Base-by-base conservation (phyloP, 2,113 vertebrate genomes). In the Osmerus eperlanus region DNA sequence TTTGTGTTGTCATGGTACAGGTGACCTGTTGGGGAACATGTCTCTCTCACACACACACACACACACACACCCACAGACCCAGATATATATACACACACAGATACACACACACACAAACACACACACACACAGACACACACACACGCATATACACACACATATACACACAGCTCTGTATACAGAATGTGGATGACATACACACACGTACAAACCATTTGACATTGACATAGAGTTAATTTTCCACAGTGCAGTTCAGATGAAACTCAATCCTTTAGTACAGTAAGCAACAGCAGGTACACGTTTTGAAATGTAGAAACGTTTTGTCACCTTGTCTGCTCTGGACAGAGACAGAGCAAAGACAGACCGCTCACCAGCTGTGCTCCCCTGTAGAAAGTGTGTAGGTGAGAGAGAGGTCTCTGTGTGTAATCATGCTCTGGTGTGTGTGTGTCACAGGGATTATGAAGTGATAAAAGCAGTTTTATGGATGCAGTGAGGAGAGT, bases 381-480 rank as follows among this genome's bases (percentile, higher is more conserved):
- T 23, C 23, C 23, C 23, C 23, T 23, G 23, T 23, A 23, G 32
- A 32, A 32, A 4, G 3, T 32, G 32, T 54, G 53, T 54, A 16
- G 11, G 53, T 54, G 53, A 32, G 32, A 32, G 3, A 32, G 32
- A 32, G 32, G 53, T 13, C 3, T 54, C 4, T 54, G 53, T 54
- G 53, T 54, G 53, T 54, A 16, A 14, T 3, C 16, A 54, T 54
- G 53, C 53, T 6, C 12, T 9, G 4, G 53, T 54, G 53, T 54
- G 53, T 54, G 53, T 54, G 53, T 54, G 53, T 54, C 12, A 54
- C 16, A 54, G 53, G 16, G 16, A 16, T 54, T 54, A 54, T 54
- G 53, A 54, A 54, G 53, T 54, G 53, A 54, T 54, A 1, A 54
- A 54, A 54, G 67, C 51, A 55, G 63, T 68, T 74, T 63, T 54